A percentile compares a stretch with the other conserved stretches of the same genome.
These are phyloP conservation scores for Pseudomugil tenellus DNA, from an alignment of 2,797 vertebrate species.

Conservation along the genomic window DNA sequence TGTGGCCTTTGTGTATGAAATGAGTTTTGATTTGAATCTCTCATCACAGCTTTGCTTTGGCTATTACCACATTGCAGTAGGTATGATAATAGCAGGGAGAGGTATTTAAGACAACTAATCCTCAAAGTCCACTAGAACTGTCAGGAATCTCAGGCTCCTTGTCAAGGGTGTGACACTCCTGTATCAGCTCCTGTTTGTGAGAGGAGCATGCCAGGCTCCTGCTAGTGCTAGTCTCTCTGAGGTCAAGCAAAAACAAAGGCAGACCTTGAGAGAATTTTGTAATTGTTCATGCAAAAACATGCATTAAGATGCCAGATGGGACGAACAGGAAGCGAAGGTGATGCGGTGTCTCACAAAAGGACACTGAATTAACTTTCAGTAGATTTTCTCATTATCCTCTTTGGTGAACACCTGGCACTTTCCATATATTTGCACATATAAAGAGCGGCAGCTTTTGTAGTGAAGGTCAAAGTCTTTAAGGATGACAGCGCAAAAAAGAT, in stretches of 20 bases:
- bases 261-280: slow-evolving; percentile 29
- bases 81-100: slow-evolving; percentile 56
- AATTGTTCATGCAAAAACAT: slow-evolving; percentile 51
- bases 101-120: slow-evolving; percentile 39
- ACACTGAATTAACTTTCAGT: slow-evolving; percentile 44
- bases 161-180: slow-evolving; percentile 47
- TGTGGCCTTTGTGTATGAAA: neutral
- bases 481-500: slow-evolving; percentile 35
- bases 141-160: slow-evolving; percentile 45
- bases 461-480: slow-evolving; percentile 45
- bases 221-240: slow-evolving; percentile 16
- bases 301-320: slow-evolving; percentile 56
- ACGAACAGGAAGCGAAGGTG: slow-evolving; percentile 1
- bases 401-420: slow-evolving; percentile 51
- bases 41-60: slow-evolving; percentile 25
- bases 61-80: slow-evolving; percentile 23
- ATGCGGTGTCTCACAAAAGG: slow-evolving; percentile 25
- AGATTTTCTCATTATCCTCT: slow-evolving; percentile 44
- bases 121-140: slow-evolving; percentile 43
- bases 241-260: slow-evolving; percentile 21
- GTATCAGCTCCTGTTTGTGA: slow-evolving; percentile 36
- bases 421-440: slow-evolving; percentile 65
- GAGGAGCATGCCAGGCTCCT: slow-evolving; percentile 5
- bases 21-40: slow-evolving; percentile 22
- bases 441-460: slow-evolving; percentile 50